These are phyloP conservation scores for Dipodomys merriami DNA, from an alignment of 2,113 vertebrate species.

Conservation along the genomic window DNA sequence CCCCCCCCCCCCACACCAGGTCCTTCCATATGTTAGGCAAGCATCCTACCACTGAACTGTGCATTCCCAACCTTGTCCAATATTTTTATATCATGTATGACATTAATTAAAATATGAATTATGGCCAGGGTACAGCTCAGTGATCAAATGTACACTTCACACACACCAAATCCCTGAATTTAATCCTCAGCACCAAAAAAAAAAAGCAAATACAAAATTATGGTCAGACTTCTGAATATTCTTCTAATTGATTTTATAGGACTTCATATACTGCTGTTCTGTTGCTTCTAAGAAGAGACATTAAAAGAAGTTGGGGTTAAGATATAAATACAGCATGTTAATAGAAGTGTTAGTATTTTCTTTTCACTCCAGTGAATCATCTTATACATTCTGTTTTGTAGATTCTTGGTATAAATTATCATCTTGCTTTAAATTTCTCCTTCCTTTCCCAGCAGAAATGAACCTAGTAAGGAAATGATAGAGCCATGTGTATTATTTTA, in stretches of 20 bases:
- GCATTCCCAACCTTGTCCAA: neutral
- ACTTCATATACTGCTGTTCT: neutral
- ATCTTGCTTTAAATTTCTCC: conserved; percentile 57
- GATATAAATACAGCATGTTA: neutral
- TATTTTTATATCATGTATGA: neutral
- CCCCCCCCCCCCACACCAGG: neutral
- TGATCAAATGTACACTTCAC: neutral
- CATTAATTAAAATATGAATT: neutral
- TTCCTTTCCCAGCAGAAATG: conserved; percentile 51
- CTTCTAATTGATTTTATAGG: conserved; percentile 9
- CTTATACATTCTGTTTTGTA: neutral
- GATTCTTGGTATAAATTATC: conserved; percentile 46
- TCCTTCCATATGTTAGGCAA: neutral
- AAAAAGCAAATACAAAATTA: neutral
- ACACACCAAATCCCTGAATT: neutral
- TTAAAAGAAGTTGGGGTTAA: neutral
- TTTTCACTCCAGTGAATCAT: conserved; percentile 27
- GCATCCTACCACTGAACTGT: neutral
- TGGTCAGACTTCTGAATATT: neutral
- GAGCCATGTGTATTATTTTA: conserved; percentile 63
- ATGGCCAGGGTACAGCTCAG: neutral
- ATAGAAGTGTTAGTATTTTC: conserved; percentile 35
- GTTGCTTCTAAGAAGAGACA: conserved; percentile 24
- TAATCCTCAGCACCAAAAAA: neutral
- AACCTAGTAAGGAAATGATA: conserved; percentile 40